phyloP scores from a whole-genome alignment of 2,888 invertebrate species.

The Drosophila paucipuncta region DNA sequence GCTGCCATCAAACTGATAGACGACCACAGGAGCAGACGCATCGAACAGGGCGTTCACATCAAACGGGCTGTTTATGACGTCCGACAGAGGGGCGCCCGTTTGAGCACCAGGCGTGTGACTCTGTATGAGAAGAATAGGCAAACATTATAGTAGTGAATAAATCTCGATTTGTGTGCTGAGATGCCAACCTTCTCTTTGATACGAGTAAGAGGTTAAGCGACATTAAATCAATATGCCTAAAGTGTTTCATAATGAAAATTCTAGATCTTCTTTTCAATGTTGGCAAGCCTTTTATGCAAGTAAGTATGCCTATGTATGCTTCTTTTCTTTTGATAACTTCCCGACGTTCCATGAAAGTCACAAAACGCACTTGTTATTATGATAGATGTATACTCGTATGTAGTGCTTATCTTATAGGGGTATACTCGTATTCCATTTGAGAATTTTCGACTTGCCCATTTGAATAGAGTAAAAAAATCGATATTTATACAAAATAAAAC shows the following conservation, averaged over 20 bases:
- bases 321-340: neutral
- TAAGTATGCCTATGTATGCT: neutral
- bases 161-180: neutral
- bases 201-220: neutral
- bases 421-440: neutral
- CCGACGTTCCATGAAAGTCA: neutral
- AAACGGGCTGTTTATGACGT: slow-evolving; percentile 88
- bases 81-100: slow-evolving; percentile 88
- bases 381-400: too few species aligned
- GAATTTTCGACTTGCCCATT: neutral
- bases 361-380: neutral
- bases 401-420: neutral
- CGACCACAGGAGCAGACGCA: slow-evolving; percentile 92
- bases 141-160: neutral
- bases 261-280: neutral
- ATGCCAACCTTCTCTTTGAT: neutral
- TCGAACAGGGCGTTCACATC: slow-evolving; percentile 89
- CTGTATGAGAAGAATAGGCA: slow-evolving; percentile 84
- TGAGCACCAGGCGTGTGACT: slow-evolving; percentile 93
- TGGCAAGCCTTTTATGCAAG: neutral
- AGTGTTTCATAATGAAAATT: neutral
- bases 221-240: neutral
- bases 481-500: neutral
- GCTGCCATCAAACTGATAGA: slow-evolving; percentile 92
- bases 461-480: neutral